Evolutionary conservation across 2,797 vertebrate genomes (phyloP), one percentile per base, ranked within the genome.

Genomic region (Anguilla megastoma): DNA sequence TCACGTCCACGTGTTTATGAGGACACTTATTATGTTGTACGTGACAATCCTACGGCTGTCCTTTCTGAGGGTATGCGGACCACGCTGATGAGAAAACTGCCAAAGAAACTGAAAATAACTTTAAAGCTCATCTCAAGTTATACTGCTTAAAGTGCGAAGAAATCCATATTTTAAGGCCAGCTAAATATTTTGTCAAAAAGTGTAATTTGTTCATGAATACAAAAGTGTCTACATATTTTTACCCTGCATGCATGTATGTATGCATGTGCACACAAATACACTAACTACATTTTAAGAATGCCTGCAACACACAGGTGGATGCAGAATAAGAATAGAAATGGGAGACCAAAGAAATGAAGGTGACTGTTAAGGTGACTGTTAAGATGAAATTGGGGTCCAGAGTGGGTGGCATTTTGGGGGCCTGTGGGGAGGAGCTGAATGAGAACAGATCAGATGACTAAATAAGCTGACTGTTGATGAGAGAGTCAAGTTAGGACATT

Each of bases 71-170:
- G 16, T 83, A 50, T 63, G 63, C 79, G 86, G 90, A 69, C 24
- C 69, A 85, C 18, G n/a, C 24, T 41, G n/a, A 87, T 58, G 54
- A 84, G 0, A 54, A 50, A 0, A 63, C 8, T 66, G 48, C 12
- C 87, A 83, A 89, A 88, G 83, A 16, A 18, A 87, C 36, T 52
- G 54, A 85, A 69, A 84, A 79, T 89, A 84, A 91, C 86, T 58
- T 8, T 21, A 18, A 79, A 79, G 36, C 84, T 50, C 8, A 50
- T 54, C 86, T 76, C 27, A 87, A 48, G 60, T 48, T 12, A 33
- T 82, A 6, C 84, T 82, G 2, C 9, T 36, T 82, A 89, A 21
- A 89, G 24, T 16, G 33, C 16, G 4, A 79, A 41, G 5, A 6
- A 41, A 79, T 12, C 18, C 4, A 7, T 8, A 3, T 5, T 79